A percentile compares a stretch with the other conserved stretches of the same genome.
Evolutionary conservation across 2,797 vertebrate species (phyloP).

Genomic region (Hemitrygon akajei): DNA sequence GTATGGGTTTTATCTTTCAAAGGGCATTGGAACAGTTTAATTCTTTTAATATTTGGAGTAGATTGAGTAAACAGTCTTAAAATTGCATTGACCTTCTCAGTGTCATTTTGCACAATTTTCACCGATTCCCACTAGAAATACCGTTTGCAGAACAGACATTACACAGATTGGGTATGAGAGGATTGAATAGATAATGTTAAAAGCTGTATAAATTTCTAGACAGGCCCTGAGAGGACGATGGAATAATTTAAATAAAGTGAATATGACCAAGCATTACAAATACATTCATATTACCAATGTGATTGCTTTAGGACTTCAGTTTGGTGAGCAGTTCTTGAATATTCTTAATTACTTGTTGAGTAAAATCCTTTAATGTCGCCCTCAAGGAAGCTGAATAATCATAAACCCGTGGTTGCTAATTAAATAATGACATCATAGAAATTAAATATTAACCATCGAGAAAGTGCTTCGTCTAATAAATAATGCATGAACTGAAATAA

Average conservation of each 20-base stretch:
- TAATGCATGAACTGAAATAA: background rate
- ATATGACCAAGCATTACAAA: background rate
- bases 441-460: slow-evolving; percentile 17
- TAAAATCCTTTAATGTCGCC: background rate
- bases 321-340: background rate
- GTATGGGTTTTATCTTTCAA: background rate
- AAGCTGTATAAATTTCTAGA: background rate
- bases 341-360: background rate
- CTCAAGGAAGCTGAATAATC: background rate
- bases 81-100: background rate
- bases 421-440: background rate
- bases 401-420: slow-evolving; percentile 15
- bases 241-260: background rate
- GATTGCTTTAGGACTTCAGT: background rate
- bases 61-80: background rate
- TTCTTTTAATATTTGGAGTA: background rate
- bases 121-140: slow-evolving; percentile 3
- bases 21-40: background rate
- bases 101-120: background rate
- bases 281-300: background rate
- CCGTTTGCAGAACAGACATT: background rate
- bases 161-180: background rate
- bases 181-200: background rate
- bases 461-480: slow-evolving; percentile 15
- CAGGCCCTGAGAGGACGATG: background rate